A percentile compares a stretch with the other conserved stretches of the same genome.
Evolutionary conservation across 23 tunicate genomes (phyloP).

Genomic region (Styela plicata): DNA sequence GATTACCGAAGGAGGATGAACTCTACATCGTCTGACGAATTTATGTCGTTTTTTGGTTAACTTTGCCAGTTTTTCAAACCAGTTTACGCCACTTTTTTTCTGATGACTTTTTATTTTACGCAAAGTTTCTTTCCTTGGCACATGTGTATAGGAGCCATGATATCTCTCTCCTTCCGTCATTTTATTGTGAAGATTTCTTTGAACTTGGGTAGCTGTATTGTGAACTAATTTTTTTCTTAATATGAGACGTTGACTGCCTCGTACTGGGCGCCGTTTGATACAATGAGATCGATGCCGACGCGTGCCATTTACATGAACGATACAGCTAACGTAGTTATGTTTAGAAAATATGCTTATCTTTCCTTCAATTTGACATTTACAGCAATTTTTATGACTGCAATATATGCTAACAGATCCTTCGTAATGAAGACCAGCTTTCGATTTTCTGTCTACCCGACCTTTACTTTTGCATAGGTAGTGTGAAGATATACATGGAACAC

Average conservation of each 20-base stretch:
- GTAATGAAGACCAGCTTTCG: background rate
- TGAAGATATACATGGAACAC: background rate
- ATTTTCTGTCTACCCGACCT: background rate
- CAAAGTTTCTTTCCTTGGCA: conserved; percentile 10
- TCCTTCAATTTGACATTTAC: background rate
- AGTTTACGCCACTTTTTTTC: background rate
- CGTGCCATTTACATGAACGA: background rate
- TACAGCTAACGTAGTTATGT: background rate
- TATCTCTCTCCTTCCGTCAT: conserved; percentile 17
- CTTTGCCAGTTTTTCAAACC: background rate
- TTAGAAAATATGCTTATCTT: background rate
- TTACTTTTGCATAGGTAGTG: background rate
- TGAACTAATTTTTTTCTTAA: background rate
- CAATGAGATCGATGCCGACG: background rate
- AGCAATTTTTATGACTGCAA: background rate
- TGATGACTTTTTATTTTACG: background rate
- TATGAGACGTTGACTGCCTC: background rate
- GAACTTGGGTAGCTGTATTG: background rate
- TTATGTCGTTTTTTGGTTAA: background rate
- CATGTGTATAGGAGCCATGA: conserved; percentile 19
- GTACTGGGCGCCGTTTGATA: background rate
- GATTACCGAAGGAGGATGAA: background rate
- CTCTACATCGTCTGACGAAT: background rate
- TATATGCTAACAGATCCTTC: background rate
- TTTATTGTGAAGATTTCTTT: background rate